Percentiles rank a stretch among this genome's conserved stretches.
phyloP scores from a whole-genome alignment of 1,140 invertebrate species.

The Thalassaphorura encarpata region DNA sequence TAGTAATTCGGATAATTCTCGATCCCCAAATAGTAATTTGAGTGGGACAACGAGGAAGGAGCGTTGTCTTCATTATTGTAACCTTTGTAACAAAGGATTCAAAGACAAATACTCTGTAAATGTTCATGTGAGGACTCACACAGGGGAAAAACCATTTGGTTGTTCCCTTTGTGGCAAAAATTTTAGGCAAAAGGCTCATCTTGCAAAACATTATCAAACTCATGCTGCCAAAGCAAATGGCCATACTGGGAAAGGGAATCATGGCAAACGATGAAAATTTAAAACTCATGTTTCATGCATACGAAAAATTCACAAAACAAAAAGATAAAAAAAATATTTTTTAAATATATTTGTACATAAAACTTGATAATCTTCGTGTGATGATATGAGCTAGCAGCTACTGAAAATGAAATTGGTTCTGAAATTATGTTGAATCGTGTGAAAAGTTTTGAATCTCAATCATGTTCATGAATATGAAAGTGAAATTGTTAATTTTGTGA shows the following conservation, averaged over 20 bases:
- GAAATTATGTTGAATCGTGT: too few species aligned
- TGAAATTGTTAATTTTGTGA: too few species aligned
- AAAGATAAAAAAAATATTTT: too few species aligned
- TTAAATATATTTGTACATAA: too few species aligned
- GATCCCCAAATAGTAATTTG: constrained; percentile 2
- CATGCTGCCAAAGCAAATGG: constrained; percentile 59
- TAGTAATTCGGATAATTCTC: not conserved
- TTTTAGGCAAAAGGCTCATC: constrained; percentile 89
- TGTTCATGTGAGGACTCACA: constrained; percentile 82
- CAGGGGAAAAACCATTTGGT: constrained; percentile 79
- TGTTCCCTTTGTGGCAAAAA: constrained; percentile 80
- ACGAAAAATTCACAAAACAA: too few species aligned
- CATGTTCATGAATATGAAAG: too few species aligned
- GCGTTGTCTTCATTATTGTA: constrained; percentile 76
- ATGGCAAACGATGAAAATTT: too few species aligned
- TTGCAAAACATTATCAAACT: constrained; percentile 95
- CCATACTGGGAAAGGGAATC: constrained; percentile 1
- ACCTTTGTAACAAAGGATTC: constrained; percentile 83
- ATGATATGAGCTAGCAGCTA: too few species aligned
- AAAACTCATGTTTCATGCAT: too few species aligned
- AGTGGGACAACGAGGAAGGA: constrained; percentile 51
- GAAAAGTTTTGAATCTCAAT: too few species aligned
- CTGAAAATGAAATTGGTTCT: too few species aligned
- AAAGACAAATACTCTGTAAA: constrained; percentile 90
- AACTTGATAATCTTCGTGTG: too few species aligned